Evolutionary conservation across 2,113 vertebrate species (phyloP).

Genomic region (Prionailurus bengalensis): DNA sequence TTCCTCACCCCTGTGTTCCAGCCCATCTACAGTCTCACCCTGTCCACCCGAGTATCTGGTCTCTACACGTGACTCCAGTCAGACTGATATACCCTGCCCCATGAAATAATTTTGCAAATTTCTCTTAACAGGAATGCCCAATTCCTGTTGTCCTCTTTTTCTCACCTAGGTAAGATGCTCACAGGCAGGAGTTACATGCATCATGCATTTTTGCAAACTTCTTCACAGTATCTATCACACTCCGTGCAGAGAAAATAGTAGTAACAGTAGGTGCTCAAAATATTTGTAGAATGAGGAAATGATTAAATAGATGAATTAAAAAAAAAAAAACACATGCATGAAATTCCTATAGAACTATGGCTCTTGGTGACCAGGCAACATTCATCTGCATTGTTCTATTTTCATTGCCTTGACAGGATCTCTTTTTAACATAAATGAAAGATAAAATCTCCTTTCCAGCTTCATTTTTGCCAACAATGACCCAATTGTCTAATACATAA

Average conservation of each 20-base stretch:
- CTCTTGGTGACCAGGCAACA: neutral
- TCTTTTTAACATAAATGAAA: neutral
- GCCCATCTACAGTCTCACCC: too few relatives aligned
- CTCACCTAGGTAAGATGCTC: neutral
- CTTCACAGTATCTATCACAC: neutral
- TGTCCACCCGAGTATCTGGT: too few relatives aligned
- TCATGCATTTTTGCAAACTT: neutral
- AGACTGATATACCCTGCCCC: too few relatives aligned
- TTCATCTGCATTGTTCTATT: conserved; percentile 19
- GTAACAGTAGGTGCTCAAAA: neutral
- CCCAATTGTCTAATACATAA: neutral
- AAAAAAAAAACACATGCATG: neutral
- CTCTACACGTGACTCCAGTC: neutral
- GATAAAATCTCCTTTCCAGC: neutral
- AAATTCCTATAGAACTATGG: neutral
- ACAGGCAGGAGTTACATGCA: neutral
- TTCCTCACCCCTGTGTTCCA: neutral
- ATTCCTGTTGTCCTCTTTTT: neutral
- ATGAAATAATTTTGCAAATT: neutral
- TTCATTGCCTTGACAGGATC: neutral
- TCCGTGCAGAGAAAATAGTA: neutral
- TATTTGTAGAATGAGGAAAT: neutral
- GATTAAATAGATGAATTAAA: neutral
- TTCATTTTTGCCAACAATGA: neutral
- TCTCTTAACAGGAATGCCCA: neutral